Percentiles rank a stretch among this genome's conserved stretches.
These are phyloP conservation scores for Myripristis jacobus DNA, from an alignment of 2,797 vertebrate species.

Conservation along the genomic window DNA sequence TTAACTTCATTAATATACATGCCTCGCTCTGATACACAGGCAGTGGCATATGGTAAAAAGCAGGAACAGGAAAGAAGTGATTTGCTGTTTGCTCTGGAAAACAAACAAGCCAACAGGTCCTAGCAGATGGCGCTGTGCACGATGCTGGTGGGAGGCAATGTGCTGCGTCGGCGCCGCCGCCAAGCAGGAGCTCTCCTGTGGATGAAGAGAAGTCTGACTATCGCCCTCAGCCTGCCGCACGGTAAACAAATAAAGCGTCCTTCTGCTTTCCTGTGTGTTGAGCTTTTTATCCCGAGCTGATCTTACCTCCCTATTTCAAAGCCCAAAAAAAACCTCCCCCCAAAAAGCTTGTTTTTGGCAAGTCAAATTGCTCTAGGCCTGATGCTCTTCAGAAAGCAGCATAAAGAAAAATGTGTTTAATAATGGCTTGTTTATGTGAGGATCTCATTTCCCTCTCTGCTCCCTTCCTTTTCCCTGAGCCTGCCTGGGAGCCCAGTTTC, in stretches of 20 bases:
- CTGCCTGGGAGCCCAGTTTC: conserved; percentile 69
- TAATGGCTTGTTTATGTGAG: conserved; percentile 75
- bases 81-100: conserved; percentile 99
- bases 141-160: conserved; percentile 88
- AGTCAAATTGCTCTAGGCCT: conserved; percentile 77
- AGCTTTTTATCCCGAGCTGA: conserved; percentile 78
- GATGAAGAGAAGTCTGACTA: conserved; percentile 80
- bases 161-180: conserved; percentile 70
- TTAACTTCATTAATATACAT: conserved; percentile 99
- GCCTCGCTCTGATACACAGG: conserved; percentile 92
- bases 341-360: conserved; percentile 73
- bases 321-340: conserved; percentile 42
- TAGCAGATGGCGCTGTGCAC: conserved; percentile 92
- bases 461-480: conserved; percentile 62
- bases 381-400: conserved; percentile 74
- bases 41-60: conserved; percentile 98
- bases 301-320: conserved; percentile 79
- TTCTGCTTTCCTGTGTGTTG: conserved; percentile 79
- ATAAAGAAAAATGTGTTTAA: conserved; percentile 77
- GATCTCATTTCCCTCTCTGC: conserved; percentile 68
- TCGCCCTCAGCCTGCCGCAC: conserved; percentile 80
- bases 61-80: conserved; percentile 95
- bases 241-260: conserved; percentile 84
- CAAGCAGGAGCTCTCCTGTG: conserved; percentile 79
- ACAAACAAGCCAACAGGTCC: conserved; percentile 99